These are phyloP conservation scores for Trachelus tabidus DNA, from an alignment of 2,888 invertebrate species.

Conservation along the genomic window DNA sequence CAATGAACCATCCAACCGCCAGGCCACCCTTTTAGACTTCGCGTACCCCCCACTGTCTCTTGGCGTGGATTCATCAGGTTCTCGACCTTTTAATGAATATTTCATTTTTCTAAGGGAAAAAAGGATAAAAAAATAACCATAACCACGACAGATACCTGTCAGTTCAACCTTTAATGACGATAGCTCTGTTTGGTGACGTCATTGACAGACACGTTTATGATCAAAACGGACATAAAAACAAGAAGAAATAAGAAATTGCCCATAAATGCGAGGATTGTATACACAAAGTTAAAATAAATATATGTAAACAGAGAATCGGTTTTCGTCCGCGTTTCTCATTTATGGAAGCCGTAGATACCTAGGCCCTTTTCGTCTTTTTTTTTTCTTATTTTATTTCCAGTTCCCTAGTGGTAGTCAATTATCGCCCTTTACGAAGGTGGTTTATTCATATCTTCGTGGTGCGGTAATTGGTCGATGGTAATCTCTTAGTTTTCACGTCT, in stretches of 20 bases:
- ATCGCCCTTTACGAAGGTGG: background rate
- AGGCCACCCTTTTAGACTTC: background rate
- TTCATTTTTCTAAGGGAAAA: background rate
- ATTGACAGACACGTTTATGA: background rate
- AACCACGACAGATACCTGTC: background rate
- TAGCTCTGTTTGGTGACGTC: background rate
- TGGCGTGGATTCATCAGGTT: background rate
- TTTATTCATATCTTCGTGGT: background rate
- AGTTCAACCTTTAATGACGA: background rate
- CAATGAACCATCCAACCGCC: background rate
- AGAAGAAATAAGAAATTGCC: background rate
- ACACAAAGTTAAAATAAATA: background rate
- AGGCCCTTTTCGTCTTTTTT: background rate
- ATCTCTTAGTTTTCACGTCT: background rate
- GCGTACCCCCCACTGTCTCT: background rate
- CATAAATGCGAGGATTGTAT: background rate
- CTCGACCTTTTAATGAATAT: background rate
- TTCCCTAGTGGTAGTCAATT: background rate
- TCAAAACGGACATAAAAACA: background rate
- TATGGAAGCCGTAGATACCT: background rate
- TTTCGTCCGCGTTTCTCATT: background rate
- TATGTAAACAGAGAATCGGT: background rate
- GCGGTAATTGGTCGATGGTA: conserved; percentile 1
- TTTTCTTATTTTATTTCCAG: background rate
- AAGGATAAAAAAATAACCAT: background rate